These are phyloP conservation scores for Trialeurodes vaporariorum DNA, from an alignment of 1,140 invertebrate species.

Conservation along the genomic window DNA sequence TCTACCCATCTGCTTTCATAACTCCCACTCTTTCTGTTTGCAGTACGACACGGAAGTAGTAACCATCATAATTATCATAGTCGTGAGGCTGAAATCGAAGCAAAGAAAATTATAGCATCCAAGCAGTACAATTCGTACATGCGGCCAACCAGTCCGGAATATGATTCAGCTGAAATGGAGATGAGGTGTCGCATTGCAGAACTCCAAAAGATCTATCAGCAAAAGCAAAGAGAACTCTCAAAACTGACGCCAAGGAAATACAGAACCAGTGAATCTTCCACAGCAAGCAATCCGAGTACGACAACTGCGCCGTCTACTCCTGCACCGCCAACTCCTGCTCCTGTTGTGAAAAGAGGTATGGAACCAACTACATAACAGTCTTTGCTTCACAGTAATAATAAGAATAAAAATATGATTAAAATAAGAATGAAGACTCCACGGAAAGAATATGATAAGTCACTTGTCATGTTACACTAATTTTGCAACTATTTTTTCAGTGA, in stretches of 20 bases:
- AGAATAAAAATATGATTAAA: too few species aligned
- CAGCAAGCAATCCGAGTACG: conserved; percentile 4
- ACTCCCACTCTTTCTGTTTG: background rate
- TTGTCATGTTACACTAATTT: too few species aligned
- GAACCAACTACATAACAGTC: too few species aligned
- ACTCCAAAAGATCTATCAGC: conserved; percentile 63
- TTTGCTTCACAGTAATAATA: too few species aligned
- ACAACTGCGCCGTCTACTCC: background rate
- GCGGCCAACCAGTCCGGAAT: conserved; percentile 5
- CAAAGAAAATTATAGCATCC: conserved; percentile 3
- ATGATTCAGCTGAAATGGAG: conserved; percentile 57
- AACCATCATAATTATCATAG: conserved; percentile 7
- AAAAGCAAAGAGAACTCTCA: conserved; percentile 67
- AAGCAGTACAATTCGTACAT: conserved; percentile 9
- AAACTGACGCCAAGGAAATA: conserved; percentile 47
- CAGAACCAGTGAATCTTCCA: background rate
- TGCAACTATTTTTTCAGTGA: too few species aligned
- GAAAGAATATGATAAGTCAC: too few species aligned
- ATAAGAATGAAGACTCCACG: too few species aligned
- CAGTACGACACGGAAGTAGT: background rate
- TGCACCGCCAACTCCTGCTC: conserved; percentile 4
- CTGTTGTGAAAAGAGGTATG: conserved; percentile 5
- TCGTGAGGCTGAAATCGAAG: conserved; percentile 13
- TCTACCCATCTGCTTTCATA: too few species aligned
- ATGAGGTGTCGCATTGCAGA: conserved; percentile 68